A percentile compares a stretch with the other conserved stretches of the same genome.
phyloP scores from a whole-genome alignment of 2,888 invertebrate genomes.

The Lithophane socia region DNA sequence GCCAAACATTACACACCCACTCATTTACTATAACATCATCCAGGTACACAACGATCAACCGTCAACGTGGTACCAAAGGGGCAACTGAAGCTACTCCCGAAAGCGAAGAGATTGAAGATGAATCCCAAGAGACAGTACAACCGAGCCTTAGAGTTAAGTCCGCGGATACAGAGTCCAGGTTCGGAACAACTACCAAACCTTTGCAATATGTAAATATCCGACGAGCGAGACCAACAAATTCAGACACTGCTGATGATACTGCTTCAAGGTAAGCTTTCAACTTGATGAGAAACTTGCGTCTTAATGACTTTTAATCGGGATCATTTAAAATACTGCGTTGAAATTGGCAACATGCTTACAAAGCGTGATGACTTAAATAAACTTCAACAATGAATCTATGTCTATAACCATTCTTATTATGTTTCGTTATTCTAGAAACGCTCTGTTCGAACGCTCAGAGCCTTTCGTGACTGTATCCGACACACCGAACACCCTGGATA shows the following conservation, averaged over 20 bases:
- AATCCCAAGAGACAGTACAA: constrained; percentile 74
- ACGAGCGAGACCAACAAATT: constrained; percentile 89
- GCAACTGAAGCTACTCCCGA: constrained; percentile 75
- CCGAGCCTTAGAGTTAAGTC: constrained; percentile 71
- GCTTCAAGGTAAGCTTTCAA: constrained; percentile 73
- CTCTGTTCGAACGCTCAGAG: constrained; percentile 84
- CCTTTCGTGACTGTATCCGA: constrained; percentile 79
- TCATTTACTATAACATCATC: constrained; percentile 19
- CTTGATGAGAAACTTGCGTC: neutral
- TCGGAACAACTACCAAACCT: constrained; percentile 82
- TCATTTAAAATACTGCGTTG: neutral
- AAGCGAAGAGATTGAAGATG: constrained; percentile 72
- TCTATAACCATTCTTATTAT: neutral
- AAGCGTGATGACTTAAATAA: neutral
- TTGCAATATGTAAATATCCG: constrained; percentile 93
- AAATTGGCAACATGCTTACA: neutral
- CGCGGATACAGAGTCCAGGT: constrained; percentile 70
- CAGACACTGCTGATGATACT: constrained; percentile 82
- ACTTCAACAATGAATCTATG: neutral
- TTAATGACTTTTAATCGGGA: neutral
- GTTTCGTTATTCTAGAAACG: constrained; percentile 77
- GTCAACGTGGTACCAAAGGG: constrained; percentile 90
- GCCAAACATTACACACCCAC: too few species aligned
- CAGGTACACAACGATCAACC: constrained; percentile 91
- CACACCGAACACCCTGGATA: constrained; percentile 75